Base-by-base conservation (phyloP, 2,113 vertebrate genomes). In the Corydoras sp. region DNA sequence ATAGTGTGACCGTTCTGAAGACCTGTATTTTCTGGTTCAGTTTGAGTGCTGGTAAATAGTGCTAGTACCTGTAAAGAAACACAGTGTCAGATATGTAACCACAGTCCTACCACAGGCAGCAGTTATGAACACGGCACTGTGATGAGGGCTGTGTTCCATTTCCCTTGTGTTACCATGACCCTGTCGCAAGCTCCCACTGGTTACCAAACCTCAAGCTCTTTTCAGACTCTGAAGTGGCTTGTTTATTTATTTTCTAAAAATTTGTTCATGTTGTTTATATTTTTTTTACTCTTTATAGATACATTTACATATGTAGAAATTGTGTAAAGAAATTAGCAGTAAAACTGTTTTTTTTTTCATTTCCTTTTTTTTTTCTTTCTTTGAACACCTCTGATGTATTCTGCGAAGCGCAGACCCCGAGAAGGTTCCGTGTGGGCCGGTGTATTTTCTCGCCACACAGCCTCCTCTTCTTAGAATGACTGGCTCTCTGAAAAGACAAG, bases 21-120 rank as follows among this genome's bases (percentile, higher is more conserved):
- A 53, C 48, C 18, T 12, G 3, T 24, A 31, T 14, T 62, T 59
- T 75, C 65, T 68, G 10, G 15, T 50, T 50, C 7, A 58, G 10
- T n/a, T 7, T 51, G 60, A 29, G 59, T 78, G 70, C 77, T 75
- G 49, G 77, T 79, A 79, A 79, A 61, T 48, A 43, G 55, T 5
- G 56, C 56, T 54, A 35, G 64, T 65, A 69, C 65, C 67, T 69
- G 48, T 59, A 67, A 62, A 74, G 67, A 58, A 58, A 53, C 50
- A 12, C 11, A 7, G 53, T 60, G 61, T 78, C 61, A 75, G 53
- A 32, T 60, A n/a, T 72, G 60, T 9, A n/a, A 69, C 73, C 69
- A 48, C 77, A 78, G 50, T 48, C 69, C 35, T 43, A 61, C 72
- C 68, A 30, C 72, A 78, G 72, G 65, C 68, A 32, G 18, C 62